phyloP scores from a whole-genome alignment of 2,113 vertebrate genomes.

The Platysteira castanea region DNA sequence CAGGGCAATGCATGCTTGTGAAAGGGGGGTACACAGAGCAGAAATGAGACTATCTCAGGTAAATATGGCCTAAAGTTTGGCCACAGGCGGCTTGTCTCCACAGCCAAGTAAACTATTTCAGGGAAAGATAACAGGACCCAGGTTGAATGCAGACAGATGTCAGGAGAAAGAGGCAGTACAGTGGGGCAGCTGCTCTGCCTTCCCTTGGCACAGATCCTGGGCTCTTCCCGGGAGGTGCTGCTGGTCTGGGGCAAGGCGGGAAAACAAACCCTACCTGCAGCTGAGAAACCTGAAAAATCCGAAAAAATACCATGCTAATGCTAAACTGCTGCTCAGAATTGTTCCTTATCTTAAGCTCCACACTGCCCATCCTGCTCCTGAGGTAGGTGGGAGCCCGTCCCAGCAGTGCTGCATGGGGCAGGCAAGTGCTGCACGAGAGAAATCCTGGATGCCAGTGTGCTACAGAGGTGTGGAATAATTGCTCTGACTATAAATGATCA shows the following conservation, averaged over 20 bases:
- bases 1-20: accelerated
- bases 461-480: not conserved
- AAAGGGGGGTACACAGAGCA: accelerated
- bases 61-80: not conserved
- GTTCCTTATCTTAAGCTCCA: not conserved
- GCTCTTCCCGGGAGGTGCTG: not conserved
- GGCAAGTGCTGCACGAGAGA: accelerated
- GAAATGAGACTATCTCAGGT: not conserved
- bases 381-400: accelerated
- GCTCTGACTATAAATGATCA: not conserved
- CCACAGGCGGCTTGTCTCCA: not conserved
- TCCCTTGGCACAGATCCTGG: not conserved
- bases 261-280: not conserved
- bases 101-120: not conserved
- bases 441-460: not conserved
- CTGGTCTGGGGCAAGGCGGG: not conserved
- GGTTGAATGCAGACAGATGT: not conserved
- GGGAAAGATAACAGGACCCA: not conserved
- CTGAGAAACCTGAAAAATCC: not conserved
- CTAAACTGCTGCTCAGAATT: not conserved
- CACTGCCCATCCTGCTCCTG: not conserved
- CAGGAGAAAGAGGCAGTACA: not conserved
- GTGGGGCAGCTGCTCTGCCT: not conserved
- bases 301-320: not conserved
- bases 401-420: not conserved